Conservation (phyloP, 2,797 vertebrate genomes). For the Neosilurus hyrtlii region DNA sequence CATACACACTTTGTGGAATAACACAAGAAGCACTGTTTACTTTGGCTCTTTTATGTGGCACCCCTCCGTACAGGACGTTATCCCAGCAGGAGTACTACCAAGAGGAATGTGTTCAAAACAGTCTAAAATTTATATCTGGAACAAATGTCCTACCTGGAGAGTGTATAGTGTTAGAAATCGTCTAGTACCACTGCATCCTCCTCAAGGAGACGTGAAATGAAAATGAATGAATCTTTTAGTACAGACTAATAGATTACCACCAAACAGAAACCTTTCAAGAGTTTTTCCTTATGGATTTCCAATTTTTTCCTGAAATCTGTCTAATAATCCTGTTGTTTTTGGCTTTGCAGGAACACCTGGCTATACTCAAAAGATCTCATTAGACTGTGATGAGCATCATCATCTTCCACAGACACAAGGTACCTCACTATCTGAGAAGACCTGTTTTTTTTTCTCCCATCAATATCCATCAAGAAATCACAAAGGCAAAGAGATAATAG, state of each 20-base stretch:
- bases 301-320: slow-evolving; percentile 28
- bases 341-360: slow-evolving; percentile 71
- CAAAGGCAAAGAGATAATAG: not conserved
- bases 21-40: slow-evolving; percentile 62
- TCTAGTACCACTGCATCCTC: not conserved
- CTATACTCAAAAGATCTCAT: slow-evolving; percentile 74
- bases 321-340: slow-evolving; percentile 58
- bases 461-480: not conserved
- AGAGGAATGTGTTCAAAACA: slow-evolving; percentile 43
- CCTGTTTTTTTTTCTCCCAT: not conserved
- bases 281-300: not conserved
- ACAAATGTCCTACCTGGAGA: slow-evolving; percentile 11
- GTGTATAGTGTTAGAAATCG: not conserved
- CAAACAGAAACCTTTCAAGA: not conserved
- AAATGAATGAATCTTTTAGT: not conserved
- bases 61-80: slow-evolving; percentile 43
- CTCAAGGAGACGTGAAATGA: not conserved
- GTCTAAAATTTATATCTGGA: slow-evolving; percentile 21
- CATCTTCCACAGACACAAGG: slow-evolving; percentile 73
- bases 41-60: slow-evolving; percentile 61
- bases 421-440: slow-evolving; percentile 65
- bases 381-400: slow-evolving; percentile 78
- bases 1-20: slow-evolving; percentile 33
- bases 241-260: not conserved
- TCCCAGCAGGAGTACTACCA: slow-evolving; percentile 52